Base-by-base conservation (phyloP, 2,888 invertebrate genomes). In the Brenthis hecate region DNA sequence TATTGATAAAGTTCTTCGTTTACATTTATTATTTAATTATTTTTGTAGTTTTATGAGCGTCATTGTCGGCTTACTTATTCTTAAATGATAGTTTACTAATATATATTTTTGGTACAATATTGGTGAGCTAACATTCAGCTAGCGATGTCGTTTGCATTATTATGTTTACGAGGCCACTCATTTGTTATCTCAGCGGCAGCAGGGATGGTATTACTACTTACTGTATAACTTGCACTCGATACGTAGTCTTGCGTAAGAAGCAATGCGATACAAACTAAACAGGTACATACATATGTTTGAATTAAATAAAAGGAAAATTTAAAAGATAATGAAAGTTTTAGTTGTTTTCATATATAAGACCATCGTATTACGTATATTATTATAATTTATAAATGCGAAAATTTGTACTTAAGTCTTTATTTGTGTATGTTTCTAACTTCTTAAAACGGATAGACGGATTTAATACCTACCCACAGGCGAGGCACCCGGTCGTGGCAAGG, bases 101-200 rank as follows among this genome's bases (percentile, higher is more conserved):
- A 19, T 13, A 19, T 13, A 47, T 47, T 58, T 47, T 23, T 56
- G n/a, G 13, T 3, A 50, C 16, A 32, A 48, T 50, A 56, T 36
- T 47, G 32, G 48, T n/a, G 6, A 54, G 13, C 28, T 36, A 63
- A 57, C 65, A 65, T 68, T 65, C 60, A 60, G 28, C 55, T n/a
- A 50, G 60, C 51, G 50, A 54, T 55, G 43, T 43, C 54, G n/a
- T 23, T 19, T 65, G 60, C 56, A 69, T 68, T 62, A 63, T 57
- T 28, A 28, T 28, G 60, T 69, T 65, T 69, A 69, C 28, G 68
- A 51, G 50, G 13, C 19, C 56, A 63, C 48, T 19, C 48, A 69
- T 69, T 56, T 28, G 65, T 65, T 69, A 65, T 65, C 68, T 65
- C 56, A 36, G 19, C 57, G 56, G 19, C 56, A 65, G 60, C 68